Base-by-base conservation (phyloP, 2,113 vertebrate genomes). In the Phasianus colchicus region DNA sequence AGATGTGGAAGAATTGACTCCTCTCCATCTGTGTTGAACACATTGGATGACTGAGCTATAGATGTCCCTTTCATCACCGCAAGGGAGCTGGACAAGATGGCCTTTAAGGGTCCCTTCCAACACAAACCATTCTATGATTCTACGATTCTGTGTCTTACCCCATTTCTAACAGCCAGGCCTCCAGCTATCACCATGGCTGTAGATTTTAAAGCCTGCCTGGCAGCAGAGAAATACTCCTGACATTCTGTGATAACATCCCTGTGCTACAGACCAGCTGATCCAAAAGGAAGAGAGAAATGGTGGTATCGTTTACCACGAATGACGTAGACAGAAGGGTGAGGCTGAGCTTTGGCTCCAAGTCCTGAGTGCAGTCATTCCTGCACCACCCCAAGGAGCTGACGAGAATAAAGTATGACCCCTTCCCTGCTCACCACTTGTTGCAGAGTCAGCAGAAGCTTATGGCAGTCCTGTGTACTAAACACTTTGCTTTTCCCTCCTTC, bases 331-430 rank as follows among this genome's bases (percentile, higher is more conserved):
- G 40, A 25, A 32, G 80, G 22, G 34, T 78, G 61, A 95, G 88
- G 86, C 2, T n/a, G 80, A 85, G 47, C 24, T 92, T 74, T 96
- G 88, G 86, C 83, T 88, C 76, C 47, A 91, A 86, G 88, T 73
- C 86, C 88, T 25, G 27, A 52, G 55, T 43, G 52, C 83, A 86
- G 25, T 92, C 88, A 90, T 67, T 83, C 69, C 80, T 79, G 52
- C 86, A 94, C 61, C 70, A 86, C 24, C 88, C 42, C 57, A 81
- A 69, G 38, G 63, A 86, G 69, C 52, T 47, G 77, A 38, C 34
- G 36, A 86, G 70, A 88, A 69, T n/a, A 34, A 70, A 91, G 72
- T 43, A 27, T 47, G 80, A 79, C 47, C 43, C 83, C 25, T 85
- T 94, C 47, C 76, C 42, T 45, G 60, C 54, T 58, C 60, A 80